Evolutionary conservation across 2,888 invertebrate species (phyloP).

Genomic region (Helicoverpa assulta): DNA sequence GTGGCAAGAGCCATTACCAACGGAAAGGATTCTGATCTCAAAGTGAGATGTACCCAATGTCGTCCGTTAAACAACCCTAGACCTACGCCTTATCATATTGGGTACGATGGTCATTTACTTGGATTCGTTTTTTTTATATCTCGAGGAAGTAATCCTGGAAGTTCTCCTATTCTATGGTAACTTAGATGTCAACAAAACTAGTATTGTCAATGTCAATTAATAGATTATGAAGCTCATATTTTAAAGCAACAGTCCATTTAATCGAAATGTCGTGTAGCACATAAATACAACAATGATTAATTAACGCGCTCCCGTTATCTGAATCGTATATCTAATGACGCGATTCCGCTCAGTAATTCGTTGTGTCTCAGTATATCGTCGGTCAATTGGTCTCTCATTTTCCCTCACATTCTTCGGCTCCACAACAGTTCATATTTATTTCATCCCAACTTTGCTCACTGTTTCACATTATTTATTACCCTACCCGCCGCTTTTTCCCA

Average conservation of each 20-base stretch:
- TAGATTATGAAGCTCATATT: not conserved
- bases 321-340: constrained; percentile 5
- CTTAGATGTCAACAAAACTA: not conserved
- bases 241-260: not conserved
- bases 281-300: constrained; percentile 5
- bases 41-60: constrained; percentile 7
- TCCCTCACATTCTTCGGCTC: constrained; percentile 33
- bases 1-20: constrained; percentile 5
- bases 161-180: not conserved
- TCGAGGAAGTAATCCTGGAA: constrained; percentile 4
- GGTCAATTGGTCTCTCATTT: constrained; percentile 31
- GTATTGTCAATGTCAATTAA: not conserved
- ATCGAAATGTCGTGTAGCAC: not conserved
- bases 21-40: not conserved
- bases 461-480: constrained; percentile 46
- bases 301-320: not conserved
- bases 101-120: not conserved
- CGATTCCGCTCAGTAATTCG: constrained; percentile 1
- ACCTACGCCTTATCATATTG: constrained; percentile 6
- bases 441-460: constrained; percentile 32
- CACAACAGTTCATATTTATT: constrained; percentile 42
- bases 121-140: constrained; percentile 10
- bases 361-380: constrained; percentile 27
- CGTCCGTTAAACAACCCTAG: constrained; percentile 12
- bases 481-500: constrained; percentile 22